These are phyloP conservation scores for Perithous albicinctus DNA, from an alignment of 2,888 invertebrate species.

Conservation along the genomic window DNA sequence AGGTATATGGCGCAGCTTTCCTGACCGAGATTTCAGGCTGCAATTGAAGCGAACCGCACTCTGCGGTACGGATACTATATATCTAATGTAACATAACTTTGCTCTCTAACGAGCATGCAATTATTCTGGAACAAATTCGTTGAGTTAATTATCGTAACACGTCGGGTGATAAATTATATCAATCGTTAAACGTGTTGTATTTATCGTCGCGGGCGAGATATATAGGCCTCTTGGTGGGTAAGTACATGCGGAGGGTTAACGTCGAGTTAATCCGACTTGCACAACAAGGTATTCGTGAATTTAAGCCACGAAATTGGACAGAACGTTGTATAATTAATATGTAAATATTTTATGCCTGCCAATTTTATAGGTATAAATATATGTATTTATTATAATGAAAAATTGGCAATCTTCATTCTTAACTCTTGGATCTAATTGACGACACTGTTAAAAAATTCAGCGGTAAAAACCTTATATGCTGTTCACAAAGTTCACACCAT, in stretches of 20 bases:
- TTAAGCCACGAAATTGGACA: neutral
- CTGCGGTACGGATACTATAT: conserved; percentile 8
- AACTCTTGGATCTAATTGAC: no score
- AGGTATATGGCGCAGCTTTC: conserved; percentile 40
- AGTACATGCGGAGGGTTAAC: neutral
- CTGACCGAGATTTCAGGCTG: conserved; percentile 60
- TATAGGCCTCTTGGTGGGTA: neutral
- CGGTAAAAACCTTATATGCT: no score
- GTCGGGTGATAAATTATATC: conserved; percentile 58
- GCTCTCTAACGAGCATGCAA: conserved; percentile 55
- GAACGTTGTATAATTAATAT: neutral
- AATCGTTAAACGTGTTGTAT: conserved; percentile 55
- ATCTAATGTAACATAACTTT: conserved; percentile 29
- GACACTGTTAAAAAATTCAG: no score
- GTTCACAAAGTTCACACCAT: no score
- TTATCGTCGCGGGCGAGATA: conserved; percentile 20
- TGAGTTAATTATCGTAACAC: conserved; percentile 59
- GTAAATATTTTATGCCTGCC: neutral
- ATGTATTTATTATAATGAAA: no score
- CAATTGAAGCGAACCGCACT: conserved; percentile 49
- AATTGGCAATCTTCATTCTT: no score
- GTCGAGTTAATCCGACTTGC: neutral
- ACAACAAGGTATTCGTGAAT: neutral
- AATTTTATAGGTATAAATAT: neutral
- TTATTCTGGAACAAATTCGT: conserved; percentile 57